These are phyloP conservation scores for Chelidonichthys spinosus DNA, from an alignment of 2,797 vertebrate species.

Conservation along the genomic window DNA sequence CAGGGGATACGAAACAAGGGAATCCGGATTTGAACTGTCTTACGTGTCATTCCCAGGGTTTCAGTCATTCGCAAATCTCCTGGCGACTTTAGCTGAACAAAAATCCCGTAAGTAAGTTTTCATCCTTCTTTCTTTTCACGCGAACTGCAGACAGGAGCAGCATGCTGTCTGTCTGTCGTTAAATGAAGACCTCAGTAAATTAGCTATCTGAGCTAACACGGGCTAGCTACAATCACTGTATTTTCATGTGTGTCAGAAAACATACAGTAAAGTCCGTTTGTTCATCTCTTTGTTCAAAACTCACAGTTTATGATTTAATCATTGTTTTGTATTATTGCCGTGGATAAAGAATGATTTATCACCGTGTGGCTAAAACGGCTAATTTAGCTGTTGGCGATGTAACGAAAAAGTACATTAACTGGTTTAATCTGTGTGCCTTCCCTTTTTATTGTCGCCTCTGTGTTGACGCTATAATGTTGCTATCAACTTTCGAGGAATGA, in stretches of 20 bases:
- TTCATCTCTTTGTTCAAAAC: fast-evolving
- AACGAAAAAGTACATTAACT: fast-evolving
- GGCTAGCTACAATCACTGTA: conserved; percentile 21
- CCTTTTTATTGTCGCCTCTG: not conserved
- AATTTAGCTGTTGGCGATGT: conserved; percentile 1
- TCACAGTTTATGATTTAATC: not conserved
- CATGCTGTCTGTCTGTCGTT: fast-evolving
- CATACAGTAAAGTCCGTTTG: not conserved
- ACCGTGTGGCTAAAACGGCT: not conserved
- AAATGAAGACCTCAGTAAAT: not conserved
- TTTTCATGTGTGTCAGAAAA: conserved; percentile 19
- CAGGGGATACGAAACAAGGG: conserved; percentile 69
- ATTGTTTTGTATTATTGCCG: too few species aligned
- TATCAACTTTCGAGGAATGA: not conserved
- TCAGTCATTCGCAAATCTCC: conserved; percentile 22
- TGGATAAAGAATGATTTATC: too few species aligned
- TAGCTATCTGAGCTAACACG: conserved; percentile 33
- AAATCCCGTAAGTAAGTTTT: conserved; percentile 34
- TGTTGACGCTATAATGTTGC: too few species aligned
- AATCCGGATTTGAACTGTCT: conserved; percentile 43
- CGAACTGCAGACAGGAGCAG: fast-evolving
- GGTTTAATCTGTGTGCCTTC: not conserved
- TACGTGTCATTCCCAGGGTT: conserved; percentile 77
- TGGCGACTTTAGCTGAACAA: not conserved
- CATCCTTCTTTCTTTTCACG: not conserved